These are phyloP conservation scores for Cerastis rubricosa DNA, from an alignment of 2,888 invertebrate species.

Conservation along the genomic window DNA sequence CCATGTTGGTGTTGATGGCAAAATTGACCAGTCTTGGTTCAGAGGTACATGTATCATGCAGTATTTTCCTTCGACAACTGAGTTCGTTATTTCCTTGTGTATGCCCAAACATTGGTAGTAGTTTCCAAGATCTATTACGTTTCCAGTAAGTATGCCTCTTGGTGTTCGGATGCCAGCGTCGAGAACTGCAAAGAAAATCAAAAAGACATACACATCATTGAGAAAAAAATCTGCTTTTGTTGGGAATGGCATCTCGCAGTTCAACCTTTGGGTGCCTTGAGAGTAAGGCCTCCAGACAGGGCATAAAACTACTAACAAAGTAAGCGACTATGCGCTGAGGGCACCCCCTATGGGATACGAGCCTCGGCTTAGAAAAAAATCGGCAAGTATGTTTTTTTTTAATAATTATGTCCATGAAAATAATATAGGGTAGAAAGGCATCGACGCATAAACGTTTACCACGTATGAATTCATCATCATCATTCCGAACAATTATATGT, in stretches of 20 bases:
- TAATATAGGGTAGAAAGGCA: neutral
- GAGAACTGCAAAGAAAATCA: constrained; percentile 71
- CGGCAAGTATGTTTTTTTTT: no score
- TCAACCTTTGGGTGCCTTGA: no score
- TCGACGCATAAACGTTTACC: neutral
- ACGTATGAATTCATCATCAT: neutral
- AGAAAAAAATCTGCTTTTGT: neutral
- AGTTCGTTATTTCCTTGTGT: constrained; percentile 65
- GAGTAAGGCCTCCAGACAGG: no score
- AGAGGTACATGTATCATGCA: constrained; percentile 78
- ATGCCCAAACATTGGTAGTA: constrained; percentile 80
- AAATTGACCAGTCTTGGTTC: constrained; percentile 66
- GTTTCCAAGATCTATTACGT: constrained; percentile 76
- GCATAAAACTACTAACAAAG: no score
- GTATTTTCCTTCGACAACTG: constrained; percentile 78
- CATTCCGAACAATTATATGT: neutral
- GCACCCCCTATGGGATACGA: no score
- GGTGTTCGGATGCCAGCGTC: constrained; percentile 79
- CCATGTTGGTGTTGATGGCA: constrained; percentile 64
- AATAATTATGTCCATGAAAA: no score
- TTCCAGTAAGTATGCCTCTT: constrained; percentile 76
- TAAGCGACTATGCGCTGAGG: no score
- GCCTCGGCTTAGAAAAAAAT: no score
- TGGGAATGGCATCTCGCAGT: no score
- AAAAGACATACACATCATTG: no score